Percentiles rank a stretch among this genome's conserved stretches.
Conservation (phyloP, 2,113 vertebrate species). For the Petaurus breviceps region DNA sequence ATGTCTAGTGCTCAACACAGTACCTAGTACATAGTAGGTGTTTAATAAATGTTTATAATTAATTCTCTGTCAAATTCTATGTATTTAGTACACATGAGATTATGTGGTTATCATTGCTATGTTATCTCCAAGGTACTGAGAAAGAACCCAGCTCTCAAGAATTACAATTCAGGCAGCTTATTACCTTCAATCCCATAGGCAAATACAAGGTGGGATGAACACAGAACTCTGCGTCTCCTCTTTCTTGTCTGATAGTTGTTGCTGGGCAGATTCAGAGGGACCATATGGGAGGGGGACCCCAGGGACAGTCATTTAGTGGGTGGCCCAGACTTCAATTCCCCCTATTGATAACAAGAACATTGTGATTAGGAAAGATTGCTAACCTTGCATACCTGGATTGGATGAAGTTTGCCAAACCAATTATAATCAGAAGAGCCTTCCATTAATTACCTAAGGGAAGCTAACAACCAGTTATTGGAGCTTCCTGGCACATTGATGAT, state of each 20-base stretch:
- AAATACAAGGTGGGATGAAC: background rate
- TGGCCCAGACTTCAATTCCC: background rate
- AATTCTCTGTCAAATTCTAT: background rate
- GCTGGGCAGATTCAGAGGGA: background rate
- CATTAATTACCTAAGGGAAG: background rate
- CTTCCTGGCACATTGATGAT: too few species aligned
- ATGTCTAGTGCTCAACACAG: background rate
- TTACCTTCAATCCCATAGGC: background rate
- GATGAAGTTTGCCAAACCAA: background rate
- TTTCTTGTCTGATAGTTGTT: background rate
- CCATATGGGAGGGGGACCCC: background rate
- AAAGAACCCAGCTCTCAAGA: background rate
- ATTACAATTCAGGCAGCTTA: background rate
- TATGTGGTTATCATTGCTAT: background rate
- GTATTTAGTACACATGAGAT: background rate
- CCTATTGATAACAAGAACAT: background rate
- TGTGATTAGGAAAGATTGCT: background rate
- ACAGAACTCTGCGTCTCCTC: background rate
- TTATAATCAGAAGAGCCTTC: background rate
- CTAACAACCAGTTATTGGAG: too few species aligned
- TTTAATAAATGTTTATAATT: background rate
- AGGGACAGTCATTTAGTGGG: background rate
- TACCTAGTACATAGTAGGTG: background rate
- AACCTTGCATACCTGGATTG: background rate
- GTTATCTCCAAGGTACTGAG: background rate